Percentiles rank a stretch among this genome's conserved stretches.
Conservation (phyloP, 2,797 vertebrate species). For the Centroberyx gerrardi region DNA sequence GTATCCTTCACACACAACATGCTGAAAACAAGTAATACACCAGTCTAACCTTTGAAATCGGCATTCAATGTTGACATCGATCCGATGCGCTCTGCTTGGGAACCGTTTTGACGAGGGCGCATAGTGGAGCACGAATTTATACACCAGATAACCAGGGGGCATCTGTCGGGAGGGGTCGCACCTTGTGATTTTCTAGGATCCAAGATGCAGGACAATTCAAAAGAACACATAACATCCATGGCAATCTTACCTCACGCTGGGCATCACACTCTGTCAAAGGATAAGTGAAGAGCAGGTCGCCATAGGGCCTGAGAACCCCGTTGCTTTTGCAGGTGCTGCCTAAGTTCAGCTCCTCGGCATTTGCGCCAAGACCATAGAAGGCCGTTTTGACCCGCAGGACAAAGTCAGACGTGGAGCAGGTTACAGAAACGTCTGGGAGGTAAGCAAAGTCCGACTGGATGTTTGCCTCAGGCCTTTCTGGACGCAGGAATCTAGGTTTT, state of each 20-base stretch:
- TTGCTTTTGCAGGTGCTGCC: constrained; percentile 80
- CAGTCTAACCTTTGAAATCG: constrained; percentile 76
- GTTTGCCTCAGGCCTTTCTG: background rate
- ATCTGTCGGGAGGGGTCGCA: constrained; percentile 53
- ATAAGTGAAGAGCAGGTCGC: constrained; percentile 82
- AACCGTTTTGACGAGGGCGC: constrained; percentile 59
- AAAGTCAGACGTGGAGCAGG: constrained; percentile 71
- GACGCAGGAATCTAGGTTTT: background rate
- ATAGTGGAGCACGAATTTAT: constrained; percentile 79
- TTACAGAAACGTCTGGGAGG: constrained; percentile 76
- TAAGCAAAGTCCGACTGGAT: constrained; percentile 14
- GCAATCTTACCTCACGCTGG: constrained; percentile 68
- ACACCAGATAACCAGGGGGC: constrained; percentile 61
- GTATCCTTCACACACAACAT: background rate
- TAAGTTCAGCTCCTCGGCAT: constrained; percentile 69
- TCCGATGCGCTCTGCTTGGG: constrained; percentile 25
- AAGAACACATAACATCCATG: background rate
- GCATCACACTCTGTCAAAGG: constrained; percentile 73
- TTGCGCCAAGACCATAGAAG: constrained; percentile 79
- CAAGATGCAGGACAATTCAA: background rate
- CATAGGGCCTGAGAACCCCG: constrained; percentile 63
- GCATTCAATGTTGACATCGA: constrained; percentile 78
- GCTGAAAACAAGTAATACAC: background rate
- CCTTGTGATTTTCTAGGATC: background rate
- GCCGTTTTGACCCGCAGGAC: constrained; percentile 74